Base-by-base conservation (phyloP, 2,888 invertebrate species). In the Eudasyphora cyanicolor region DNA sequence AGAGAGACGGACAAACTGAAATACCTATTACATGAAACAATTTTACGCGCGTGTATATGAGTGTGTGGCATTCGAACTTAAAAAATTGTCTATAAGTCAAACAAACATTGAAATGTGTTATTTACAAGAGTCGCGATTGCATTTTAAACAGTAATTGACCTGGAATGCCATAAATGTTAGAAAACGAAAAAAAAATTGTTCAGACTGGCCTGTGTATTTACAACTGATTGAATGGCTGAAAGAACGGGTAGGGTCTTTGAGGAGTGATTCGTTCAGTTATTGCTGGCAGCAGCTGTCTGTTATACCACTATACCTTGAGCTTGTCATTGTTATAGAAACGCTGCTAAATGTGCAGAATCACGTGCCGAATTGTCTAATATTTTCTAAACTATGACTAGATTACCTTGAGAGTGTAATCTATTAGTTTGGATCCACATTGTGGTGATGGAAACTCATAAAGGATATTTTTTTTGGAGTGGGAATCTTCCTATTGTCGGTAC, bases 291-390 rank as follows among this genome's bases (percentile, higher is more conserved):
- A n/a, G n/a, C n/a, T n/a, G n/a, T n/a, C n/a, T n/a, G n/a, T n/a
- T n/a, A 45, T n/a, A 45, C 45, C 60, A 24, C 57, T n/a, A n/a
- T n/a, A 60, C 60, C 60, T 60, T 60, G 32, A n/a, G 24, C n/a
- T 32, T 32, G 19, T n/a, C n/a, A 60, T 29, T 60, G n/a, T 14
- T n/a, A 0, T 60, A n/a, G 10, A 27, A 32, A 12, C 45, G 5
- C 45, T 12, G n/a, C 45, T n/a, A 5, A n/a, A 12, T 45, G 45
- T 60, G 29, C n/a, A n/a, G 29, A 29, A 60, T 60, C 60, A 60
- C 60, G 60, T 60, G 60, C 60, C n/a, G 17, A 32, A 60, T 19
- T 57, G n/a, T 57, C 27, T 57, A 19, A 32, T 24, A 24, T 4
- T 45, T 45, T 2, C n/a, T n/a, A 60, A 60, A 29, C 29, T 29